phyloP scores from a whole-genome alignment of 1,140 invertebrate species.

The Lasioglossum baleicum region DNA sequence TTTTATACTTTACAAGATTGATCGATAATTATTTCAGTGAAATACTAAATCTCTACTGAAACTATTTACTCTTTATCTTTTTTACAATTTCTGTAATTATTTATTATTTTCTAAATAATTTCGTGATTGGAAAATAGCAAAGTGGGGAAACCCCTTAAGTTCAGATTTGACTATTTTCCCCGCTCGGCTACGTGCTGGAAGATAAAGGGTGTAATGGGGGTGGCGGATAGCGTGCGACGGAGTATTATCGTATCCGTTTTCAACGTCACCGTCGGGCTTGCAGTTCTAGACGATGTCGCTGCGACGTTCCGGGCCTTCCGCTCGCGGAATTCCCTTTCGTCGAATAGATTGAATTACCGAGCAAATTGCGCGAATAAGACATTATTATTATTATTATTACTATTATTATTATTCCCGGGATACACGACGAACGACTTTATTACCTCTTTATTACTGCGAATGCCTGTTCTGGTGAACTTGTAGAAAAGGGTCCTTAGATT shows the following conservation, averaged over 20 bases:
- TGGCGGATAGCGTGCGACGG: slow-evolving; percentile 62
- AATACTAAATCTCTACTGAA: no score
- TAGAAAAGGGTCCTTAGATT: no score
- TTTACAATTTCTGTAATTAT: no score
- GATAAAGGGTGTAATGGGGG: background rate
- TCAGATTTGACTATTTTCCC: slow-evolving; percentile 1
- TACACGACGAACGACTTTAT: slow-evolving; percentile 16
- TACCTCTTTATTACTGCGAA: background rate
- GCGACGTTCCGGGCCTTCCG: slow-evolving; percentile 1
- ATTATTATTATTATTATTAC: slow-evolving; percentile 4
- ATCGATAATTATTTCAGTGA: no score
- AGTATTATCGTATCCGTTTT: slow-evolving; percentile 66
- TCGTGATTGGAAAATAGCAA: no score
- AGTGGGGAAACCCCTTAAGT: no score
- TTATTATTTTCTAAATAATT: no score
- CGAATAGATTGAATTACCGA: slow-evolving; percentile 23
- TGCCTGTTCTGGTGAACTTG: background rate
- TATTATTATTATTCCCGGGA: background rate
- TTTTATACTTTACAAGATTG: no score
- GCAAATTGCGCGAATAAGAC: background rate
- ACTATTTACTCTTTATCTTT: no score
- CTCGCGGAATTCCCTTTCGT: slow-evolving; percentile 25
- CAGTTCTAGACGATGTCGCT: slow-evolving; percentile 5
- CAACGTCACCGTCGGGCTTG: slow-evolving; percentile 49
- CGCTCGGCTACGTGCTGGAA: background rate